These are phyloP conservation scores for Ichneumoninae sp. DNA, from an alignment of 2,888 invertebrate species.

Conservation along the genomic window DNA sequence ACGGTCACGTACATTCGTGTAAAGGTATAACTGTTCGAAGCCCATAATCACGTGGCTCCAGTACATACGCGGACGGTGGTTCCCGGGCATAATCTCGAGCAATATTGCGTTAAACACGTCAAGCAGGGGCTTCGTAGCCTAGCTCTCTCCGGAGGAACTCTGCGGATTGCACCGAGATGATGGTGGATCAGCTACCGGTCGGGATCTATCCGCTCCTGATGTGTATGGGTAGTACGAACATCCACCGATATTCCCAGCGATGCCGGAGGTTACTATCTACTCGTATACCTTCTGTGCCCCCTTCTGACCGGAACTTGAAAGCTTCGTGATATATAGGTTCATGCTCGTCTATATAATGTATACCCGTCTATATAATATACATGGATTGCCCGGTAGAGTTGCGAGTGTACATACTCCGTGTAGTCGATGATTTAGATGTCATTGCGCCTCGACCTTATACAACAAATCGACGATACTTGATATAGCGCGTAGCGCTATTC, in stretches of 20 bases:
- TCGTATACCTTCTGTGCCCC: conserved; percentile 3
- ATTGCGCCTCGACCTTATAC: not conserved
- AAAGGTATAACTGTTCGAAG: conserved; percentile 31
- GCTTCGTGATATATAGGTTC: conserved; percentile 13
- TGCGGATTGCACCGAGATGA: conserved; percentile 41
- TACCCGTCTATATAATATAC: not conserved
- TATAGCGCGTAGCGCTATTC: not conserved
- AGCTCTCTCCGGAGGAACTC: conserved; percentile 19
- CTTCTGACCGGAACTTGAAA: conserved; percentile 21
- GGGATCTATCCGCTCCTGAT: conserved; percentile 23
- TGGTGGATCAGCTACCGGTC: conserved; percentile 40
- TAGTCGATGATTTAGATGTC: not conserved
- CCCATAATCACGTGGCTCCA: conserved; percentile 48
- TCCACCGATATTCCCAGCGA: not conserved
- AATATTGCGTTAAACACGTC: conserved; percentile 65
- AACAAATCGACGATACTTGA: not conserved
- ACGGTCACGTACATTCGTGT: conserved; percentile 9
- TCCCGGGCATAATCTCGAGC: conserved; percentile 64
- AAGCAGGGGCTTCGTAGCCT: conserved; percentile 40
- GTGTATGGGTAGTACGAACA: conserved; percentile 11
- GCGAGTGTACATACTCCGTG: not conserved
- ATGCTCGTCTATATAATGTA: not conserved
- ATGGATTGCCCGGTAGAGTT: not conserved
- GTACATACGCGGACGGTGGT: conserved; percentile 24
- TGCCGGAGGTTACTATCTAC: conserved; percentile 19